Conservation (phyloP, 1,140 invertebrate species). For the Lepidurus arcticus region DNA sequence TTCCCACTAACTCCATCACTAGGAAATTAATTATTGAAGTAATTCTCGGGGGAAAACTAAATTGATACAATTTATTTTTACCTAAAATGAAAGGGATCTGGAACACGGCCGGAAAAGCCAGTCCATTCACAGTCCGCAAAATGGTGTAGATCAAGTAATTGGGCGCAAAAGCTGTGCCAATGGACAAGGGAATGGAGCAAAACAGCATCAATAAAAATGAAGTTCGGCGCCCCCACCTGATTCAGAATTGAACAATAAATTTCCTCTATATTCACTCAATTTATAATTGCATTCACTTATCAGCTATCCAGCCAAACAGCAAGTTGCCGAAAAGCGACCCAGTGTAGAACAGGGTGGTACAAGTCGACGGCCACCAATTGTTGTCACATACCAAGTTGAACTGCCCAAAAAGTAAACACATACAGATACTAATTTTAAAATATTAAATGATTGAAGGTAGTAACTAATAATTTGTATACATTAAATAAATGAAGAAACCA, state of each 20-base stretch:
- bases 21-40: conserved; percentile 29
- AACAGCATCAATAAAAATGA: conserved; percentile 40
- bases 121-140: conserved; percentile 44
- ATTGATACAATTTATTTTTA: conserved; percentile 41
- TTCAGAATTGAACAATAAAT: conserved; percentile 22
- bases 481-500: not conserved
- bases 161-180: conserved; percentile 40
- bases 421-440: not conserved
- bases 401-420: conserved; percentile 42
- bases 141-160: conserved; percentile 43
- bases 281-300: conserved; percentile 42
- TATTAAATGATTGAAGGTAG: not conserved
- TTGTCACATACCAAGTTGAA: conserved; percentile 61
- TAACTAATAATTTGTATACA: no score
- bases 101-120: conserved; percentile 45
- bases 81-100: conserved; percentile 47
- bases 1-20: conserved; percentile 61
- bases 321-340: conserved; percentile 63
- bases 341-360: conserved; percentile 61
- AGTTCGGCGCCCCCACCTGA: conserved; percentile 38
- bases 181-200: conserved; percentile 38
- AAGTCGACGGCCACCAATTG: conserved; percentile 57
- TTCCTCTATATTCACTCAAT: not conserved
- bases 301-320: conserved; percentile 64
- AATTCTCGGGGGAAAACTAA: not conserved